A percentile compares a stretch with the other conserved stretches of the same genome.
phyloP scores from a whole-genome alignment of 2,888 invertebrate genomes.

The Orthonevra nobilis region DNA sequence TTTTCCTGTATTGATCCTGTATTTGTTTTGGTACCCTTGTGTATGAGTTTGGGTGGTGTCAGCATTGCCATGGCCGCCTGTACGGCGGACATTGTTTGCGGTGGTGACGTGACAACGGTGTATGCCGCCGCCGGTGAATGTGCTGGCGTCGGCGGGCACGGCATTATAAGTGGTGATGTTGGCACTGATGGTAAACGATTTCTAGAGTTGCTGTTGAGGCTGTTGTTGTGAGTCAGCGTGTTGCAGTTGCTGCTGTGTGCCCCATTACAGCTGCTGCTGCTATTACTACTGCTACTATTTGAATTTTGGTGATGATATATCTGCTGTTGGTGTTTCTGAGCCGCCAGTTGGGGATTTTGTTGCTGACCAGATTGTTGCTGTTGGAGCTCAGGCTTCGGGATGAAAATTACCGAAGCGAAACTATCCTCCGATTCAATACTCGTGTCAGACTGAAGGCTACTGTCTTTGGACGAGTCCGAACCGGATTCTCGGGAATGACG shows the following conservation, averaged over 20 bases:
- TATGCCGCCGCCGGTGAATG: constrained; percentile 79
- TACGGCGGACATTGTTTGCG: constrained; percentile 76
- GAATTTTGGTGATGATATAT: constrained; percentile 74
- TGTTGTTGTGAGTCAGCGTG: constrained; percentile 48
- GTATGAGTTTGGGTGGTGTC: constrained; percentile 74
- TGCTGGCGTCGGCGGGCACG: constrained; percentile 80
- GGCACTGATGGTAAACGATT: constrained; percentile 84
- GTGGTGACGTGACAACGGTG: constrained; percentile 76
- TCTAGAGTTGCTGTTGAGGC: constrained; percentile 46
- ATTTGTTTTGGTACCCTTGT: constrained; percentile 67
- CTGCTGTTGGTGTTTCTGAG: constrained; percentile 70
- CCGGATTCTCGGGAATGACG: constrained; percentile 92
- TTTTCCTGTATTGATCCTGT: constrained; percentile 61
- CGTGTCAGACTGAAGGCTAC: constrained; percentile 95
- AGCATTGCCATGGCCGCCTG: constrained; percentile 78
- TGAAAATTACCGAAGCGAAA: constrained; percentile 95
- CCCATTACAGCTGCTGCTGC: constrained; percentile 77
- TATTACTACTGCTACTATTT: constrained; percentile 78
- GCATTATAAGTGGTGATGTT: constrained; percentile 84
- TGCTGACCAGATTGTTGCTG: constrained; percentile 78
- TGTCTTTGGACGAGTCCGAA: constrained; percentile 93
- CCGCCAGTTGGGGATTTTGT: constrained; percentile 71
- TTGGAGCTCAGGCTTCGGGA: constrained; percentile 88
- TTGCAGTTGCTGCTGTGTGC: constrained; percentile 59
- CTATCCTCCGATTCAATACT: constrained; percentile 97